Evolutionary conservation across 2,113 vertebrate genomes (phyloP).

Genomic region (Phalacrocorax pelagicus): DNA sequence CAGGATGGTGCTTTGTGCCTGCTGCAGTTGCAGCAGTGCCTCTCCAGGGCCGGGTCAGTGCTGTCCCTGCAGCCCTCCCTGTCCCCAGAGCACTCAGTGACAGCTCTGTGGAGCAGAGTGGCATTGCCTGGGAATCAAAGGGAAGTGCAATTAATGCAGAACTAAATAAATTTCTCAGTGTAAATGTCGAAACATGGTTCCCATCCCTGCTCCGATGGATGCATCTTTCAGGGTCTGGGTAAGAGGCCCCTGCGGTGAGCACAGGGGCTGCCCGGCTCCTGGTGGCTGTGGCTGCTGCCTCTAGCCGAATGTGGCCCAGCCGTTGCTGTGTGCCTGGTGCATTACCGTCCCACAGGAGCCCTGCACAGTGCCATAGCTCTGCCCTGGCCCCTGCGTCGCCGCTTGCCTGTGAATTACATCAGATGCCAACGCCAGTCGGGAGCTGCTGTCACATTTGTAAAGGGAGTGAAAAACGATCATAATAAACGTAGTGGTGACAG

Average conservation of each 20-base stretch:
- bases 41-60: neutral
- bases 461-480: neutral
- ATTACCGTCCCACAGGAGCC: accelerated
- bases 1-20: neutral
- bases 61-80: neutral
- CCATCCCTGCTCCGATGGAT: accelerated
- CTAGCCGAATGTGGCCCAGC: accelerated
- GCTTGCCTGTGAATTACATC: neutral
- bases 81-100: accelerated
- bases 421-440: neutral
- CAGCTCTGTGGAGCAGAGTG: neutral
- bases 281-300: neutral
- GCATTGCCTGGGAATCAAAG: neutral
- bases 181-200: accelerated
- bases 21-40: neutral
- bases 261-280: accelerated
- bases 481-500: accelerated
- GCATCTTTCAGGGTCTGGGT: too few relatives aligned
- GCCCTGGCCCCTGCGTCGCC: accelerated
- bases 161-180: neutral
- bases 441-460: neutral
- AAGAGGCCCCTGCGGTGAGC: accelerated
- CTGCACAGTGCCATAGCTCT: accelerated
- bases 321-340: accelerated
- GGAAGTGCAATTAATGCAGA: neutral